Evolutionary conservation across 2,888 invertebrate species (phyloP).

Genomic region (Frankliniella intonsa): DNA sequence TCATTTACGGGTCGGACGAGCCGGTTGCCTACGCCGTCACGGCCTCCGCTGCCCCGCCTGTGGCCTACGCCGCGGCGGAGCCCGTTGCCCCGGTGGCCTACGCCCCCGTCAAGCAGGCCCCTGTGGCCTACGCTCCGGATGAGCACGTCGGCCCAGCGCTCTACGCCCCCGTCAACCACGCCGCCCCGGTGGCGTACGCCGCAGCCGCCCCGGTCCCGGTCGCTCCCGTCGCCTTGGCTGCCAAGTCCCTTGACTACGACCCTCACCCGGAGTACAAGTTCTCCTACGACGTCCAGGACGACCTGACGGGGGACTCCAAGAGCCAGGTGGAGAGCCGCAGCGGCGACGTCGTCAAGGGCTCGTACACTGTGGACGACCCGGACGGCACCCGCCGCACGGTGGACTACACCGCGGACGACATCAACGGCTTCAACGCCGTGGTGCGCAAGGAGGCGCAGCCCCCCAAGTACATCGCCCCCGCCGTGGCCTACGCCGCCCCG

Average conservation of each 20-base stretch:
- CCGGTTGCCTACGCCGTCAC: too few species aligned
- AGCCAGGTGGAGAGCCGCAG: neutral
- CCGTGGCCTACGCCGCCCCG: neutral
- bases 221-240: neutral
- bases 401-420: neutral
- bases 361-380: neutral
- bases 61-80: neutral
- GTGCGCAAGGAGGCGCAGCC: neutral
- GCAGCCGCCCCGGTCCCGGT: neutral
- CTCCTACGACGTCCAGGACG: conserved; percentile 18
- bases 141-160: neutral
- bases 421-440: conserved; percentile 10
- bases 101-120: neutral
- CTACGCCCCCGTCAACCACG: neutral
- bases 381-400: conserved; percentile 13
- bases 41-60: neutral
- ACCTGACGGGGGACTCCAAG: neutral
- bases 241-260: conserved; percentile 11
- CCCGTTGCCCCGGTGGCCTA: neutral
- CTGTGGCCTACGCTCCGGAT: neutral
- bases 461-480: neutral
- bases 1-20: too few species aligned
- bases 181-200: neutral
- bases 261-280: conserved; percentile 14
- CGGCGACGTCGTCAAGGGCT: neutral